Conservation (phyloP, 1,140 invertebrate genomes). For the Drosophila arawakana region DNA sequence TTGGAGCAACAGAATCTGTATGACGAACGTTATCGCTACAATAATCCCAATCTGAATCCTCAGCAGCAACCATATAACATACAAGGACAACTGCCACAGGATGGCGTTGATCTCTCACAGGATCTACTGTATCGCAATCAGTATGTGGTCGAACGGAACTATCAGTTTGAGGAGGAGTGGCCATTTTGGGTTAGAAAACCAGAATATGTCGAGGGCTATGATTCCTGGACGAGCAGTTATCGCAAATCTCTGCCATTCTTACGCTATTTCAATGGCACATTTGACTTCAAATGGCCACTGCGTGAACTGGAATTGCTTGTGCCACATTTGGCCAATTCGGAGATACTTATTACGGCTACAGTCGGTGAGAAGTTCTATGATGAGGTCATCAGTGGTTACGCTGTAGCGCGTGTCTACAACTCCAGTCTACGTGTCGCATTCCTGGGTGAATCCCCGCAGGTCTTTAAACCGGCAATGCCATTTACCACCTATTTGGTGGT, state of each 20-base stretch:
- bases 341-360: conserved; percentile 93
- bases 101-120: conserved; percentile 64
- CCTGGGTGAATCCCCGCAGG: conserved; percentile 94
- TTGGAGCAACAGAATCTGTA: conserved; percentile 64
- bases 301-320: conserved; percentile 89
- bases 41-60: conserved; percentile 65
- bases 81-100: conserved; percentile 54
- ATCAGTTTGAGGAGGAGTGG: conserved; percentile 91
- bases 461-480: conserved; percentile 97
- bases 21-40: conserved; percentile 69
- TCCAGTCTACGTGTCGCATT: conserved; percentile 92
- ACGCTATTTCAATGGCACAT: conserved; percentile 93
- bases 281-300: conserved; percentile 94
- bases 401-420: conserved; percentile 94
- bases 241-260: conserved; percentile 87
- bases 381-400: conserved; percentile 94
- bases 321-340: conserved; percentile 89
- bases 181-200: conserved; percentile 90
- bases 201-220: conserved; percentile 75
- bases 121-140: conserved; percentile 85
- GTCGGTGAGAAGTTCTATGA: conserved; percentile 96
- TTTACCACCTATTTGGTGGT: conserved; percentile 88
- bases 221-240: conserved; percentile 80
- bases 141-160: conserved; percentile 88
- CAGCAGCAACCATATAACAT: conserved; percentile 60